Conservation (phyloP, 2,888 invertebrate species). For the Hypsopygia costalis region DNA sequence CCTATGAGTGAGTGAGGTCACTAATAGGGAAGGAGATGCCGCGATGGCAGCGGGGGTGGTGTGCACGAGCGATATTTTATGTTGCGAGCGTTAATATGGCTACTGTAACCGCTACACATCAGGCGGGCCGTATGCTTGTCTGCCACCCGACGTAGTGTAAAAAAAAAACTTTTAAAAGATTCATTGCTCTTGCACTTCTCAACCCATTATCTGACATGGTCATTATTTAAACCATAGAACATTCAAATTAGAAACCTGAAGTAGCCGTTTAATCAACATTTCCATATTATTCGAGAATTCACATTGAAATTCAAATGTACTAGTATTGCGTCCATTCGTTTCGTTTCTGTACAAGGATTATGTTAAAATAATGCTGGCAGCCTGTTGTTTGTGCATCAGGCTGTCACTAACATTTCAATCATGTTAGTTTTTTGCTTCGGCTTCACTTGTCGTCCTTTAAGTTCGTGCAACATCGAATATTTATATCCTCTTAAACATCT, state of each 20-base stretch:
- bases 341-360: constrained; percentile 72
- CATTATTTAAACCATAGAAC: constrained; percentile 28
- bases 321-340: constrained; percentile 71
- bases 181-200: constrained; percentile 2
- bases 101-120: too few species aligned
- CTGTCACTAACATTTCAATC: constrained; percentile 79
- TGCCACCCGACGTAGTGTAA: too few species aligned
- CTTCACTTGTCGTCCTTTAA: constrained; percentile 56
- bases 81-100: too few species aligned
- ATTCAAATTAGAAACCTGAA: constrained; percentile 56
- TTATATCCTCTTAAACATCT: constrained; percentile 74
- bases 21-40: too few species aligned
- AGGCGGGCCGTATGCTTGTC: too few species aligned
- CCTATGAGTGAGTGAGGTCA: too few species aligned
- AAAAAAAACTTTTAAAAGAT: too few species aligned
- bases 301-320: constrained; percentile 72
- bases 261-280: constrained; percentile 62
- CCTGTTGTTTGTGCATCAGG: constrained; percentile 73
- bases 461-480: constrained; percentile 64
- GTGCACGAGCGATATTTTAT: too few species aligned
- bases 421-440: constrained; percentile 63
- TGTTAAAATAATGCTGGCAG: constrained; percentile 75
- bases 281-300: constrained; percentile 62
- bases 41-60: too few species aligned
- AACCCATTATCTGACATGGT: constrained; percentile 10